Evolutionary conservation across 1,140 invertebrate genomes (phyloP), one percentile per base, ranked within the genome.

Genomic region (Pteromalus puparum): DNA sequence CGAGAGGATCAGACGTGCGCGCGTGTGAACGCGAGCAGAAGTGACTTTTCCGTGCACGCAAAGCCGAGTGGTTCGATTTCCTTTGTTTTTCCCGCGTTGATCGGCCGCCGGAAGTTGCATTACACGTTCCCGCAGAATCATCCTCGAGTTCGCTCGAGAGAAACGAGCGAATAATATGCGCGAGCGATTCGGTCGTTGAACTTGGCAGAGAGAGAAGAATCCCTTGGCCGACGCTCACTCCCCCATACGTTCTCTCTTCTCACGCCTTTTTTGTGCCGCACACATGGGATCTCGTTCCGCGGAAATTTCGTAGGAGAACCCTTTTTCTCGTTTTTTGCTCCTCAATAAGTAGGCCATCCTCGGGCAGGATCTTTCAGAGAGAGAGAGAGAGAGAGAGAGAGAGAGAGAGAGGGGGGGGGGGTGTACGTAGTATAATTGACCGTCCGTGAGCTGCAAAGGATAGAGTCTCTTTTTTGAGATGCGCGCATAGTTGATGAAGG

Each of bases 311-410:
- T 88, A 34, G 3, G 77, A 87, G 70, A 82, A 82, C 48, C 81
- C 81, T 65, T 75, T 82, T 24, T 24, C 15, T 74, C 53, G 28
- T 46, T 80, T 46, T n/a, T 34, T 65, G 67, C 65, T 70, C 38
- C 85, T 87, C 88, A 87, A 76, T 90, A 92, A 90, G 85, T 92
- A 91, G 91, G 91, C 88, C 90, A 92, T 91, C 90, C 89, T 90
- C 88, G 87, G 88, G 89, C 89, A 88, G 87, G 85, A 90, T 90
- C 90, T 90, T 42, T 42, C 7, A 53, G 42, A 34, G 30, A 34
- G 30, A 30, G 30, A 30, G 30, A 30, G 30, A 30, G 30, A 30
- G 30, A 34, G 30, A 34, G 30, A 34, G 30, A 53, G 42, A 34
- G 30, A 34, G 30, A 30, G 30, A 30, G 30, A 30, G 30, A 30